phyloP scores from a whole-genome alignment of 1,140 invertebrate species.

The Dinoponera quadriceps region DNA sequence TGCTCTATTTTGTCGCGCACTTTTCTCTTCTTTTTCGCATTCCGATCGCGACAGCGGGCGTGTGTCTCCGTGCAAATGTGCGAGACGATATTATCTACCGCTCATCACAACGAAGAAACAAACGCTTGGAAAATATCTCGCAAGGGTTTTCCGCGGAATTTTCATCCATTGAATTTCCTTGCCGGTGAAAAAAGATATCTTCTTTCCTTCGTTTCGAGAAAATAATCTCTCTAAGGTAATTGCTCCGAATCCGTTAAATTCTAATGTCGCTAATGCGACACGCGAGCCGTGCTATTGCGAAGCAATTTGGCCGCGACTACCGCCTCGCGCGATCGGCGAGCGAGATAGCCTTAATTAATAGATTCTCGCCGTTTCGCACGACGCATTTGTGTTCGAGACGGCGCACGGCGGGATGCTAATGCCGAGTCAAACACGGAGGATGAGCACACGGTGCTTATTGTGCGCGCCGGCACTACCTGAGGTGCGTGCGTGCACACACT shows the following conservation, averaged over 20 bases:
- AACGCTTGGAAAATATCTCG: too few species aligned
- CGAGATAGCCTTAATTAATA: slow-evolving; percentile 40
- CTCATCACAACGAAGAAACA: too few species aligned
- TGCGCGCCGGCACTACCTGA: neutral
- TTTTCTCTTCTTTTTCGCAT: slow-evolving; percentile 34
- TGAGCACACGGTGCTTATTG: neutral
- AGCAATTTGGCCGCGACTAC: too few species aligned
- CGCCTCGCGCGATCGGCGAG: neutral
- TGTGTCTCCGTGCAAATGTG: neutral
- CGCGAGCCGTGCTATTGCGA: too few species aligned
- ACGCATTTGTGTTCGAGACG: neutral
- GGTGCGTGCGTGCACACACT: neutral
- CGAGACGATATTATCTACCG: neutral
- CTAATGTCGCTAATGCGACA: too few species aligned
- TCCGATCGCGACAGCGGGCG: neutral
- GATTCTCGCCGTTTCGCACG: neutral
- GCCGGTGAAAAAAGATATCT: too few species aligned
- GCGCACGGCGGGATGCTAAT: slow-evolving; percentile 12
- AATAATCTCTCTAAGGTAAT: too few species aligned
- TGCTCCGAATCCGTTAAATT: too few species aligned
- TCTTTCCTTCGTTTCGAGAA: too few species aligned
- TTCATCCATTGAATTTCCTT: too few species aligned
- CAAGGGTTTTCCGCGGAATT: too few species aligned
- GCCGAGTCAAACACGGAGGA: slow-evolving; percentile 32
- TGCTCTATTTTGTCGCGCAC: slow-evolving; percentile 44